Evolutionary conservation across 2,888 invertebrate species (phyloP).

Genomic region (Aplocera efformata): DNA sequence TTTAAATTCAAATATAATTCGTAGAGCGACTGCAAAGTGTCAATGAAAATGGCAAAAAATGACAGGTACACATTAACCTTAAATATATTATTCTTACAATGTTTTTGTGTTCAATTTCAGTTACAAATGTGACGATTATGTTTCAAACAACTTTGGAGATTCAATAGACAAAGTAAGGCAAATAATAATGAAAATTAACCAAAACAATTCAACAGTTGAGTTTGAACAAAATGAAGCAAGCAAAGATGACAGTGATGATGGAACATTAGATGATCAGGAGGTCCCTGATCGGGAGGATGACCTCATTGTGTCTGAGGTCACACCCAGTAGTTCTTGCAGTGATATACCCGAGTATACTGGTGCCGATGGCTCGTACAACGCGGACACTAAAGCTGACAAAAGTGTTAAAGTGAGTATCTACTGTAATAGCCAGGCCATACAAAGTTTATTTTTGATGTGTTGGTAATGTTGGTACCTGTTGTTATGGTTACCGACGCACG

Average conservation of each 20-base stretch:
- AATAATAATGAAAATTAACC: conserved; percentile 56
- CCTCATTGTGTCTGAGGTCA: conserved; percentile 32
- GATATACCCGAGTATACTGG: conserved; percentile 40
- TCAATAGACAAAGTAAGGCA: conserved; percentile 80
- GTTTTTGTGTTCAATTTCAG: conserved; percentile 67
- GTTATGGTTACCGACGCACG: too few relatives aligned
- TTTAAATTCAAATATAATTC: too few relatives aligned
- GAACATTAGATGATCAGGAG: conserved; percentile 37
- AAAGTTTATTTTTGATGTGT: too few relatives aligned
- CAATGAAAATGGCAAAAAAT: too few relatives aligned
- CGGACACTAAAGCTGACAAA: conserved; percentile 52
- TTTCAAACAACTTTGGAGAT: conserved; percentile 84
- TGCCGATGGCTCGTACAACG: conserved; percentile 36
- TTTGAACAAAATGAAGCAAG: conserved; percentile 45
- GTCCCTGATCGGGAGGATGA: conserved; percentile 37
- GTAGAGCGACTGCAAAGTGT: too few relatives aligned
- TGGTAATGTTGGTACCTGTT: too few relatives aligned
- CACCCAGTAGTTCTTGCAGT: conserved; percentile 40
- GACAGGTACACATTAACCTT: too few relatives aligned
- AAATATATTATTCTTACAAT: background rate
- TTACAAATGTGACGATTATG: conserved; percentile 90
- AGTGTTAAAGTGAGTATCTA: conserved; percentile 52
- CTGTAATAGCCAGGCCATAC: too few relatives aligned
- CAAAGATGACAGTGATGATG: conserved; percentile 38
- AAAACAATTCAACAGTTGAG: conserved; percentile 38